A percentile compares a stretch with the other conserved stretches of the same genome.
Evolutionary conservation across 2,113 vertebrate genomes (phyloP).

Genomic region (Anthoscopus minutus): DNA sequence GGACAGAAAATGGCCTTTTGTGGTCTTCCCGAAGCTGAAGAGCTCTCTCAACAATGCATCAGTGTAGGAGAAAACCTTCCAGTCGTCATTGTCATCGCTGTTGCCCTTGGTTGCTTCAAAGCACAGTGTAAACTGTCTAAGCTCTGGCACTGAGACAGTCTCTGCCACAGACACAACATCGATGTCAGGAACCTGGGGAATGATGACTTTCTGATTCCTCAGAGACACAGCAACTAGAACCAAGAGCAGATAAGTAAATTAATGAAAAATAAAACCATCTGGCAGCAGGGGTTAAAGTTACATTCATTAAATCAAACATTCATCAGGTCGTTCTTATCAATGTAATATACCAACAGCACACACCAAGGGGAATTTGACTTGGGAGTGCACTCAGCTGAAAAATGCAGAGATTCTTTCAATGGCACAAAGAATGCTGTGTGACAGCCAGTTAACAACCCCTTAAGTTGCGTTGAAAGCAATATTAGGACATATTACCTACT

Average conservation of each 20-base stretch:
- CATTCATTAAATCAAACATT: background rate
- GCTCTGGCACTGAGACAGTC: slow-evolving; percentile 72
- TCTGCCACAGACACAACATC: slow-evolving; percentile 67
- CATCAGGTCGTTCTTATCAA: background rate
- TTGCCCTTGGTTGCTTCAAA: slow-evolving; percentile 78
- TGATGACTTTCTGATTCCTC: slow-evolving; percentile 89
- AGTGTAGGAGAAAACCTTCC: slow-evolving; percentile 81
- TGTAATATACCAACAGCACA: background rate
- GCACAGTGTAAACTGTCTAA: slow-evolving; percentile 84
- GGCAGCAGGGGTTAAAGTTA: background rate
- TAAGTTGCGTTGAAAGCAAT: background rate
- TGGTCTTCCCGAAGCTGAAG: slow-evolving; percentile 74
- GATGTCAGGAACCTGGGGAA: slow-evolving; percentile 53
- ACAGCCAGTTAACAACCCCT: background rate
- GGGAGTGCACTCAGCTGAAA: background rate
- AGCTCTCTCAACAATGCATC: background rate
- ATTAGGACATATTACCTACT: background rate
- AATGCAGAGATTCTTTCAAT: background rate
- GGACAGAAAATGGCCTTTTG: slow-evolving; percentile 44
- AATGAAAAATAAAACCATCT: background rate
- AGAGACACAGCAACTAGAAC: slow-evolving; percentile 86
- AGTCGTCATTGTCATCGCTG: slow-evolving; percentile 68
- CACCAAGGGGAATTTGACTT: background rate
- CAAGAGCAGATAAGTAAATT: background rate
- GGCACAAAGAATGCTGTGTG: background rate